Evolutionary conservation across 1,140 invertebrate species (phyloP), one percentile per base, ranked within the genome.

Genomic region (Drosophila burlai): DNA sequence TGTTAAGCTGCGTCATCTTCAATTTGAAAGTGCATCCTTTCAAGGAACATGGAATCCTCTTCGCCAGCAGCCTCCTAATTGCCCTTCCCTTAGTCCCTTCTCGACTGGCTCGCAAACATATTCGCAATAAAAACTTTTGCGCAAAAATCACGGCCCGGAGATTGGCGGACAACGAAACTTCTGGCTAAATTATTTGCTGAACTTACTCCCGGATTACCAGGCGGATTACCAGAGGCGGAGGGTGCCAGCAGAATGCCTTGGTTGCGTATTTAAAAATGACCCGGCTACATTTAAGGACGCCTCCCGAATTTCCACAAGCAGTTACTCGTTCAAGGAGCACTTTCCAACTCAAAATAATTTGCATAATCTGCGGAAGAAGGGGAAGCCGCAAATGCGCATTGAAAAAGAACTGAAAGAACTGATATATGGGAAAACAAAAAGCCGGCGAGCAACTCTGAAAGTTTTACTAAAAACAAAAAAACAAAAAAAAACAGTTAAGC

Each of bases 191-290:
- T 83, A 80, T 83, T 61, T 67, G 71, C 65, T 55, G 71, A 71
- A 80, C 76, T 83, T 80, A 83, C 58, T 47, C 54, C 38, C 43
- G 76, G 81, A 83, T 83, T 83, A 83, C 76, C 71, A 72, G 57
- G 46, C 71, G 72, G 81, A 80, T 83, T 80, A 80, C 76, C 40
- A 80, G 60, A 55, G 57, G 55, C 63, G 42, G 42, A 55, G 71
- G 58, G 50, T 59, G 62, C 60, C 55, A 54, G 50, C 72, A 71
- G 65, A 72, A 58, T 29, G 61, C 62, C 68, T 65, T 49, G 63
- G 66, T 24, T 59, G 73, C 73, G 76, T 83, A 80, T 83, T 83
- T 83, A 83, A 83, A 83, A 83, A 80, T 83, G 54, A 72, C 65
- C 71, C 26, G 68, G 63, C 80, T 54, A 69, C 61, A 60, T 54